These are phyloP conservation scores for Norana najaformis DNA, from an alignment of 2,888 invertebrate species.

Conservation along the genomic window DNA sequence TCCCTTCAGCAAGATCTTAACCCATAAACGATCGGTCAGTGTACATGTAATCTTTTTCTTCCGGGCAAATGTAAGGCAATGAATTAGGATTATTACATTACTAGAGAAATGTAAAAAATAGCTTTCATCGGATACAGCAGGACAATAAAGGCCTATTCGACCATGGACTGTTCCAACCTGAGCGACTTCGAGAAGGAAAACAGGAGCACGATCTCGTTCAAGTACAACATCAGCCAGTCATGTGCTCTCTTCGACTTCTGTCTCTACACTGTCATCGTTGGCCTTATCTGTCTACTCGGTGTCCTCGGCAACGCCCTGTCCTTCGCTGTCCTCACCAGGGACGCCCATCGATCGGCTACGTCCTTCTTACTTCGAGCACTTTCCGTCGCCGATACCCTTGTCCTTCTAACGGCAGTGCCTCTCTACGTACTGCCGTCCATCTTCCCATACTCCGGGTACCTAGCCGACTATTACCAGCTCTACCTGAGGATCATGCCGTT, in stretches of 20 bases:
- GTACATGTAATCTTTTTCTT: neutral
- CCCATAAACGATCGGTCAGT: neutral
- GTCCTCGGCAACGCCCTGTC: slow-evolving; percentile 45
- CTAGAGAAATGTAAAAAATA: neutral
- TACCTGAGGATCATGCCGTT: slow-evolving; percentile 43
- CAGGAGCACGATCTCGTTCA: neutral
- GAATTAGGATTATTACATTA: neutral
- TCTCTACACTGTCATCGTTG: slow-evolving; percentile 43
- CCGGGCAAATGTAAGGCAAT: no score
- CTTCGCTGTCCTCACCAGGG: slow-evolving; percentile 44
- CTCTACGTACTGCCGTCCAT: slow-evolving; percentile 43
- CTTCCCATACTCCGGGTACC: slow-evolving; percentile 38
- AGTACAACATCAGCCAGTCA: slow-evolving; percentile 37
- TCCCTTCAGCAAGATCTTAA: neutral
- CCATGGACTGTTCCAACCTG: neutral
- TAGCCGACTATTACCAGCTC: slow-evolving; percentile 34
- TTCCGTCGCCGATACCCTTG: slow-evolving; percentile 46
- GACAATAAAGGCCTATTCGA: neutral
- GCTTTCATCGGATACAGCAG: neutral
- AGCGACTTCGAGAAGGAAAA: neutral
- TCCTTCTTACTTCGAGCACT: slow-evolving; percentile 44
- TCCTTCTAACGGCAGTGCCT: slow-evolving; percentile 45
- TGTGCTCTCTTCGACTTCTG: slow-evolving; percentile 45
- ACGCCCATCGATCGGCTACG: slow-evolving; percentile 39
- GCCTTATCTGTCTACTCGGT: slow-evolving; percentile 42